Conservation (phyloP, 2,888 invertebrate genomes). For the Brachypalpus laphriformis region DNA sequence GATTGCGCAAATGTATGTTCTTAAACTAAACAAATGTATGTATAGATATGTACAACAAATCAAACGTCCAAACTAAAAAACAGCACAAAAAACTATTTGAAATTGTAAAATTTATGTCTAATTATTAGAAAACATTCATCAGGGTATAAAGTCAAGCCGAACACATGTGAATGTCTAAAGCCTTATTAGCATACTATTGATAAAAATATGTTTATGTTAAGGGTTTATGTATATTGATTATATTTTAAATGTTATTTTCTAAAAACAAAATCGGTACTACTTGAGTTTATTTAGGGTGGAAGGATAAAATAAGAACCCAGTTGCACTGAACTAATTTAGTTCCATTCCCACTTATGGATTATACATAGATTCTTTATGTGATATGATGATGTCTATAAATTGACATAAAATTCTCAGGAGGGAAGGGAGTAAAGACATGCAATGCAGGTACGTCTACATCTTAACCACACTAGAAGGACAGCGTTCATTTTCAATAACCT, state of each 20-base stretch:
- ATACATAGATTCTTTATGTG: too few relatives aligned
- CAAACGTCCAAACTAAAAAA: constrained; percentile 9
- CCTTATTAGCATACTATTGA: neutral
- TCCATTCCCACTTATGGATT: too few relatives aligned
- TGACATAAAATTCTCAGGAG: too few relatives aligned
- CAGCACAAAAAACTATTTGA: neutral
- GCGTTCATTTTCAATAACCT: too few relatives aligned
- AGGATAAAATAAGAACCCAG: too few relatives aligned
- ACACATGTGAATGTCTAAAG: neutral
- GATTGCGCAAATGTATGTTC: constrained; percentile 1
- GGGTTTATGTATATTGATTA: neutral
- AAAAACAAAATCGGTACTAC: neutral
- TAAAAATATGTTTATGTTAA: neutral
- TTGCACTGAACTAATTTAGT: too few relatives aligned
- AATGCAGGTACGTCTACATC: too few relatives aligned
- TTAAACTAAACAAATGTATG: neutral
- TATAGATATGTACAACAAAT: neutral
- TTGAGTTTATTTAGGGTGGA: too few relatives aligned
- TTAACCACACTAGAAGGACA: too few relatives aligned
- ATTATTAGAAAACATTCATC: neutral
- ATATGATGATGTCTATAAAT: too few relatives aligned
- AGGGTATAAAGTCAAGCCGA: neutral
- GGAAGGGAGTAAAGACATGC: too few relatives aligned
- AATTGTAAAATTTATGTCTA: neutral
- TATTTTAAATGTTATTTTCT: neutral